These are phyloP conservation scores for Dasysyrphus tricinctus DNA, from an alignment of 2,888 invertebrate genomes.

Conservation along the genomic window DNA sequence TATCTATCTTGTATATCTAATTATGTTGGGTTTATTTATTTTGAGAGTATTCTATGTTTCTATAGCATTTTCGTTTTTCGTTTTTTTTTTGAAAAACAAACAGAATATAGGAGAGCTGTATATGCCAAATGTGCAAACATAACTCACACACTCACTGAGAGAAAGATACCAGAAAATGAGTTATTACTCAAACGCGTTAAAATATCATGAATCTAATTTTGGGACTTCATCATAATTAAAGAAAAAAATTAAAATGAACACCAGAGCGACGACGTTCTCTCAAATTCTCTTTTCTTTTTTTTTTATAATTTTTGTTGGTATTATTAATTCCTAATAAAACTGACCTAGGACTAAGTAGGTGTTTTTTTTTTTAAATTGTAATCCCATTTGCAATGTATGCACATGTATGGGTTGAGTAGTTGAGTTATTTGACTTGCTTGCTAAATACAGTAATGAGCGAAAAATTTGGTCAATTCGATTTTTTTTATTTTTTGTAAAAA, in stretches of 20 bases:
- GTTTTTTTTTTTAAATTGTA: constrained; percentile 17
- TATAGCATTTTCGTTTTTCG: background rate
- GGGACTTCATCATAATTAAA: constrained; percentile 55
- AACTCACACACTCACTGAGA: constrained; percentile 2
- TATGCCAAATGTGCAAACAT: constrained; percentile 22
- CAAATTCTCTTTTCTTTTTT: constrained; percentile 1
- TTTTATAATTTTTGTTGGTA: background rate
- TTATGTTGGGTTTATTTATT: constrained; percentile 33
- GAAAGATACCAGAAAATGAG: background rate
- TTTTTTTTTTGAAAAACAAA: background rate
- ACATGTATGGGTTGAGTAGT: constrained; percentile 57
- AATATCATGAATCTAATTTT: constrained; percentile 47
- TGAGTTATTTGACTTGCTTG: constrained; percentile 32
- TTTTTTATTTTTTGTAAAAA: background rate
- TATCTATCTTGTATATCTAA: constrained; percentile 4
- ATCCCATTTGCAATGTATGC: constrained; percentile 51
- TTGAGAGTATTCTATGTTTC: constrained; percentile 12
- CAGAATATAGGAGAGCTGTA: background rate
- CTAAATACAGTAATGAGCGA: background rate
- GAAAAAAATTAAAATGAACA: constrained; percentile 11
- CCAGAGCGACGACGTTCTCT: constrained; percentile 7
- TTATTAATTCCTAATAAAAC: constrained; percentile 45
- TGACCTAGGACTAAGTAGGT: constrained; percentile 66
- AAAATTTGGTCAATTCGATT: background rate
- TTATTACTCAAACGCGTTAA: constrained; percentile 8